Percentiles rank a stretch among this genome's conserved stretches.
Evolutionary conservation across 2,113 vertebrate genomes (phyloP).

Genomic region (Lepus europaeus): DNA sequence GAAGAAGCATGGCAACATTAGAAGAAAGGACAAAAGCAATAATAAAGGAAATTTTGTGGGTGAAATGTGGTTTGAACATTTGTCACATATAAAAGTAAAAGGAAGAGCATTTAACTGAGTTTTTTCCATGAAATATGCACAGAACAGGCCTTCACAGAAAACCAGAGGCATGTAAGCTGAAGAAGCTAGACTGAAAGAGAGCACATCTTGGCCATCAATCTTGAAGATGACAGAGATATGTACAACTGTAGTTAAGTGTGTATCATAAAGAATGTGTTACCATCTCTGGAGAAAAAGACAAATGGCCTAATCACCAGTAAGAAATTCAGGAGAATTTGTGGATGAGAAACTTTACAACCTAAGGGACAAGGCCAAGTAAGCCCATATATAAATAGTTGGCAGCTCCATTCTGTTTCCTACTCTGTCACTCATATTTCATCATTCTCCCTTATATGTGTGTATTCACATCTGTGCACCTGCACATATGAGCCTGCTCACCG

Average conservation of each 20-base stretch:
- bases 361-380: slow-evolving; percentile 34
- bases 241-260: slow-evolving; percentile 62
- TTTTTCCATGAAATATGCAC: slow-evolving; percentile 58
- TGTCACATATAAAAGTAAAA: slow-evolving; percentile 62
- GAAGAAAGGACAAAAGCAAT: slow-evolving; percentile 23
- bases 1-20: slow-evolving; percentile 45
- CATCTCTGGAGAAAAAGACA: slow-evolving; percentile 58
- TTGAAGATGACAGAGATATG: slow-evolving; percentile 44
- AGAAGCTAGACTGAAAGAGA: slow-evolving; percentile 23
- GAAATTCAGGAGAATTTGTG: slow-evolving; percentile 70
- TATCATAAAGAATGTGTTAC: slow-evolving; percentile 61
- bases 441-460: fast-evolving
- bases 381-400: background rate
- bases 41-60: slow-evolving; percentile 51
- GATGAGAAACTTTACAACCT: slow-evolving; percentile 46
- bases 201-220: slow-evolving; percentile 37
- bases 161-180: slow-evolving; percentile 58
- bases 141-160: slow-evolving; percentile 62
- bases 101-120: slow-evolving; percentile 18
- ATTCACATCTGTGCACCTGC: background rate
- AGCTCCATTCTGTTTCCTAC: background rate
- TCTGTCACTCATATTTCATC: background rate
- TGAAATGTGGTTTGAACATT: slow-evolving; percentile 56
- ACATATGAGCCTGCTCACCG: background rate
- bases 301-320: slow-evolving; percentile 40